Percentiles rank a stretch among this genome's conserved stretches.
phyloP scores from a whole-genome alignment of 2,113 vertebrate genomes.

The Grantiella picta region DNA sequence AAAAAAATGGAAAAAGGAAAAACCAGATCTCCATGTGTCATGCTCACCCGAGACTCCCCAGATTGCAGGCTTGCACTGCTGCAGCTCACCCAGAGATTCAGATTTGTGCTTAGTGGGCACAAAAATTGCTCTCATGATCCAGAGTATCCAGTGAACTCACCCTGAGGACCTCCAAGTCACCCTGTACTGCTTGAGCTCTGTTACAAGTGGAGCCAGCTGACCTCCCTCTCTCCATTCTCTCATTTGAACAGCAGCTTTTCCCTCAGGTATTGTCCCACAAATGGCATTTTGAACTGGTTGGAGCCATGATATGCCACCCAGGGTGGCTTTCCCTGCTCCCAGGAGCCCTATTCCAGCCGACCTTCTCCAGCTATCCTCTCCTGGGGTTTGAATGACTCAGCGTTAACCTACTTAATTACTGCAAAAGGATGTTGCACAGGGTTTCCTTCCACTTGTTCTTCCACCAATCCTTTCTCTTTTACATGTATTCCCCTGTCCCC shows the following conservation, averaged over 20 bases:
- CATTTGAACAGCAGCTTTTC: background rate
- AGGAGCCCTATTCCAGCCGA: background rate
- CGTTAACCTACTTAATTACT: background rate
- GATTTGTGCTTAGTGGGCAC: background rate
- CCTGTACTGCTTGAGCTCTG: accelerated
- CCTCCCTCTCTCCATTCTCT: background rate
- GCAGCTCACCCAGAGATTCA: background rate
- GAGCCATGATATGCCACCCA: background rate
- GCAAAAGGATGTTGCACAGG: background rate
- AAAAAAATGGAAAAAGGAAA: accelerated
- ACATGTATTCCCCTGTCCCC: background rate
- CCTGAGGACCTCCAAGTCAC: accelerated
- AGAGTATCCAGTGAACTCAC: background rate
- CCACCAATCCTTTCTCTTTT: background rate
- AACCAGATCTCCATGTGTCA: background rate
- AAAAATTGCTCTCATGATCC: background rate
- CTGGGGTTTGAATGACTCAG: background rate
- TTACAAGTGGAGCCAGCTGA: background rate
- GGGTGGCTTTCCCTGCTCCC: background rate
- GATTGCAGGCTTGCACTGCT: background rate
- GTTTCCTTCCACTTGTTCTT: background rate
- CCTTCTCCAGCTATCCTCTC: background rate
- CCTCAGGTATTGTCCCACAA: background rate
- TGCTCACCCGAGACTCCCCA: background rate
- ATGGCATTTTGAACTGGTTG: accelerated